Percentiles rank a stretch among this genome's conserved stretches.
These are phyloP conservation scores for Pelecanoides urinatrix DNA, from an alignment of 2,113 vertebrate species.

Conservation along the genomic window DNA sequence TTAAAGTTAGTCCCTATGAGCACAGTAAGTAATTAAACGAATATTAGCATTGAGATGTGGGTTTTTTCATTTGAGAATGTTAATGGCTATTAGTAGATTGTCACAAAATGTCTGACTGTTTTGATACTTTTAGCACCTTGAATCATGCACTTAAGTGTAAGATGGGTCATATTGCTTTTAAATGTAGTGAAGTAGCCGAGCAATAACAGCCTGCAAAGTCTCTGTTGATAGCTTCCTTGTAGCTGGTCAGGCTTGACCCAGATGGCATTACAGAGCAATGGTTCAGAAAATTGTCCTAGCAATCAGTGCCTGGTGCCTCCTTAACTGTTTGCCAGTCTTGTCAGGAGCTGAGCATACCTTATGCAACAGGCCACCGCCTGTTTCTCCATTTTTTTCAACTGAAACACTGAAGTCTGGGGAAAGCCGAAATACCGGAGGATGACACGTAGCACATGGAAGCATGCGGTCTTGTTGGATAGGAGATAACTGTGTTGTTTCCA, in stretches of 20 bases:
- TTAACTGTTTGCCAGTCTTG: background rate
- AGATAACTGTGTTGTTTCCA: background rate
- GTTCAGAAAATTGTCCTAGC: background rate
- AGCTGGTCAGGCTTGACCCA: background rate
- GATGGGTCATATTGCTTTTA: background rate
- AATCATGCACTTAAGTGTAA: background rate
- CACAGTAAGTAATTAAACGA: conserved; percentile 36
- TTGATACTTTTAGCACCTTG: background rate
- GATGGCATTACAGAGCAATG: background rate
- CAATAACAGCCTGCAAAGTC: background rate
- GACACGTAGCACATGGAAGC: background rate
- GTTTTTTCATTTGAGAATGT: background rate
- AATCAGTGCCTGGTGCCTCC: background rate
- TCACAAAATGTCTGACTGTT: background rate
- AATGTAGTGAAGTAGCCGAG: background rate
- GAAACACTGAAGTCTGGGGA: background rate
- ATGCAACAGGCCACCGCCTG: background rate
- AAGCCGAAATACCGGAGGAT: background rate
- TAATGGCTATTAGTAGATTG: background rate
- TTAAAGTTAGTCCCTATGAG: conserved; percentile 22
- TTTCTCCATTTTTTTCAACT: background rate
- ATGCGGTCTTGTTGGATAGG: background rate
- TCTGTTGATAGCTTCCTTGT: background rate
- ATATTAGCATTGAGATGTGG: background rate
- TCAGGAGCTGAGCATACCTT: background rate